A percentile compares a stretch with the other conserved stretches of the same genome.
Conservation (phyloP, 1,140 invertebrate genomes). For the Scaptodrosophila lebanonensis region DNA sequence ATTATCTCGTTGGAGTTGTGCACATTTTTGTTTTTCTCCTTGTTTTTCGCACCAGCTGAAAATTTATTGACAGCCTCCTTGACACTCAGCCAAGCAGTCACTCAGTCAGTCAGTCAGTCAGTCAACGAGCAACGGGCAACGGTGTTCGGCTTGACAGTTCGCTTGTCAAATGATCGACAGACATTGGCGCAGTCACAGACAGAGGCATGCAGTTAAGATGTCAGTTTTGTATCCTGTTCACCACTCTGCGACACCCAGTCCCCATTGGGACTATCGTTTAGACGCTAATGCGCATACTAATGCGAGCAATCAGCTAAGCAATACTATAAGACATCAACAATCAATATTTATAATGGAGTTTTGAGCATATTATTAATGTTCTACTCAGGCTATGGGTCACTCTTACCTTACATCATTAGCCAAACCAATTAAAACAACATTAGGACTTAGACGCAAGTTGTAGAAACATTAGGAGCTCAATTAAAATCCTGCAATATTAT, state of each 20-base stretch:
- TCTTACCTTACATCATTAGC: too few species aligned
- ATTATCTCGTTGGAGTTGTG: conserved; percentile 48
- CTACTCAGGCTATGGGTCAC: background rate
- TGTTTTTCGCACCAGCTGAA: conserved; percentile 18
- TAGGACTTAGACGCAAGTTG: too few species aligned
- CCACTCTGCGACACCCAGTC: conserved; percentile 20
- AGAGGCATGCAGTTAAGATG: conserved; percentile 44
- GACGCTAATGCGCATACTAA: conserved; percentile 59
- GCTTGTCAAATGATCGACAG: too few species aligned
- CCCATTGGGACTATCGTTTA: conserved; percentile 23
- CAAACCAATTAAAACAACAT: too few species aligned
- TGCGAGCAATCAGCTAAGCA: conserved; percentile 9
- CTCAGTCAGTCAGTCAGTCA: conserved; percentile 33
- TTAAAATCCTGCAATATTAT: too few species aligned
- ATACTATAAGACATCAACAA: background rate
- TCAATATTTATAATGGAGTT: conserved; percentile 3
- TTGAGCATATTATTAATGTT: too few species aligned
- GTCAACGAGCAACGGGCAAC: too few species aligned
- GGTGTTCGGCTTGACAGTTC: too few species aligned
- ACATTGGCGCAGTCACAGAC: too few species aligned
- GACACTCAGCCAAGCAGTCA: conserved; percentile 43
- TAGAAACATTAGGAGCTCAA: too few species aligned
- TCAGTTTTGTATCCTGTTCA: conserved; percentile 61
- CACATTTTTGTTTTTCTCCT: background rate
- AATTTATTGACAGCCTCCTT: conserved; percentile 63